phyloP scores from a whole-genome alignment of 2,888 invertebrate genomes.

The Leucophenga maculata region DNA sequence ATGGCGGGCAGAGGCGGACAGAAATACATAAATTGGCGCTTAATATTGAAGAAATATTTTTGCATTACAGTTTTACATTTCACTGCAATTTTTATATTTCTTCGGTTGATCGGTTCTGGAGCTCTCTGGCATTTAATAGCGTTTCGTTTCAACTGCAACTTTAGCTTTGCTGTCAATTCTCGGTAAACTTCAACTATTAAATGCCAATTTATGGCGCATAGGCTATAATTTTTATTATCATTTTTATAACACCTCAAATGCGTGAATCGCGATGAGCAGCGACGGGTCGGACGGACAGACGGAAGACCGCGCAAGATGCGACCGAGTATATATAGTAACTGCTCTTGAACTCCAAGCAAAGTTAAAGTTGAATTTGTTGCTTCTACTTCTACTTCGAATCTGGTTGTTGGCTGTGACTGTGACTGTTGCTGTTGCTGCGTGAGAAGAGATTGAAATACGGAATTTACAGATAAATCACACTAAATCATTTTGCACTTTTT shows the following conservation, averaged over 20 bases:
- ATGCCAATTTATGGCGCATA: slow-evolving; percentile 65
- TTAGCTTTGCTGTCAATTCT: slow-evolving; percentile 55
- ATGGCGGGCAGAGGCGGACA: not conserved
- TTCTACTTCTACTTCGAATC: slow-evolving; percentile 32
- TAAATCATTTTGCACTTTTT: slow-evolving; percentile 62
- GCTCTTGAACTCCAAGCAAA: not conserved
- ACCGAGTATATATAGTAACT: not conserved
- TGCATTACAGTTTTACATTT: slow-evolving; percentile 17
- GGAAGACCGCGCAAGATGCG: too few relatives aligned
- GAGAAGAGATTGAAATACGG: slow-evolving; percentile 68
- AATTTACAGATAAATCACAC: slow-evolving; percentile 69
- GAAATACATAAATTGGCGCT: slow-evolving; percentile 18
- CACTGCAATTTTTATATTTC: not conserved
- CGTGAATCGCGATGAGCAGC: not conserved
- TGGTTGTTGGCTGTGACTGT: slow-evolving; percentile 7
- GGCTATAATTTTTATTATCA: slow-evolving; percentile 64
- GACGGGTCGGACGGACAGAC: not conserved
- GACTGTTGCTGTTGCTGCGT: slow-evolving; percentile 50
- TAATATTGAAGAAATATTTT: slow-evolving; percentile 15
- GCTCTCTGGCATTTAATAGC: too few relatives aligned
- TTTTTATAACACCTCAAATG: slow-evolving; percentile 58
- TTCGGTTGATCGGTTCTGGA: not conserved
- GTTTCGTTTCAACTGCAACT: not conserved
- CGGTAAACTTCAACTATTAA: slow-evolving; percentile 65
- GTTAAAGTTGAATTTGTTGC: slow-evolving; percentile 28